Conservation (phyloP, 1,140 invertebrate genomes). For the Eurytemora carolleeae region DNA sequence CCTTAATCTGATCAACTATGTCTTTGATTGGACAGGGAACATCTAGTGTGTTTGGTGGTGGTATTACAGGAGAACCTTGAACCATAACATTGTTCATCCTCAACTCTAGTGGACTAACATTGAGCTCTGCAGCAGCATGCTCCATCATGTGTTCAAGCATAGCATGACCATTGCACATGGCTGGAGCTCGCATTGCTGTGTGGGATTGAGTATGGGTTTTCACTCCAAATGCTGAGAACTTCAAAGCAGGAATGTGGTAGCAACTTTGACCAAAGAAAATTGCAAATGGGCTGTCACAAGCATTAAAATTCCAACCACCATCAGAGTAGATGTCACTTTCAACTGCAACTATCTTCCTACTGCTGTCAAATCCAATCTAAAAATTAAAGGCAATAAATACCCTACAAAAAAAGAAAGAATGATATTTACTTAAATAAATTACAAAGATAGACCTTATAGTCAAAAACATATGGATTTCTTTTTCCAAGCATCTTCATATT, state of each 20-base stretch:
- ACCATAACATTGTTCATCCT: constrained; percentile 23
- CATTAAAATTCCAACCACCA: not conserved
- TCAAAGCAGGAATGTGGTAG: not conserved
- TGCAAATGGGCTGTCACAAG: not conserved
- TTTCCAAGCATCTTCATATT: constrained; percentile 46
- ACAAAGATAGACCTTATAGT: constrained; percentile 53
- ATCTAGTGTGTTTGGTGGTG: not conserved
- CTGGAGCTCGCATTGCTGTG: not conserved
- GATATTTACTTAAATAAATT: too few relatives aligned
- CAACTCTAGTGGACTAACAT: constrained; percentile 41
- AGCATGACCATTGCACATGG: constrained; percentile 20
- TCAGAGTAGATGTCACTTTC: not conserved
- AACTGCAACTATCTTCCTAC: not conserved
- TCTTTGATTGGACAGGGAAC: not conserved
- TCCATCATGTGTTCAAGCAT: constrained; percentile 60
- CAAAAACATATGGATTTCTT: constrained; percentile 31
- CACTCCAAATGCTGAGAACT: not conserved
- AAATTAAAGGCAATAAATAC: too few relatives aligned
- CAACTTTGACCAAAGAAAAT: not conserved
- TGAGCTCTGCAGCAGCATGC: constrained; percentile 43
- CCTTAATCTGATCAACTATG: not conserved
- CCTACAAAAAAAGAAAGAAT: too few relatives aligned
- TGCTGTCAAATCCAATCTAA: not conserved
- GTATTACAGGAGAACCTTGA: constrained; percentile 18
- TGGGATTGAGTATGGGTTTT: not conserved